Evolutionary conservation across 1,140 invertebrate species (phyloP), one percentile per base, ranked within the genome.

Genomic region (Phthorimaea operculella): DNA sequence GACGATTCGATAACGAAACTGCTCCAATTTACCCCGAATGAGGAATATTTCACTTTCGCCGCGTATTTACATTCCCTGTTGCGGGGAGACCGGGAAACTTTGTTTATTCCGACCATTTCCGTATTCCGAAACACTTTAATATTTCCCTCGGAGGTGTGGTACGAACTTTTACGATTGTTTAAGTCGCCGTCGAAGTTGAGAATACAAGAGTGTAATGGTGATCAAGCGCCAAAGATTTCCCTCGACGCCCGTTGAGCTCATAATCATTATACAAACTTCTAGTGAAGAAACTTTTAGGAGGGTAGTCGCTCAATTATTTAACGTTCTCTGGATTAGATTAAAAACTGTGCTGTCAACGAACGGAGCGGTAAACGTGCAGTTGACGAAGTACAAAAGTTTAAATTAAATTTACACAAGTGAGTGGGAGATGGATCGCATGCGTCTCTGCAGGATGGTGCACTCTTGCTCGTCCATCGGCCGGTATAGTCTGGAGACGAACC

Each of bases 181-280:
- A 47, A 47, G 44, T 17, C 14, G 16, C 9, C 44, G 44, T n/a
- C 44, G 5, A 47, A 47, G 16, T 47, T 17, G 12, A 15, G 12
- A n/a, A 16, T 47, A 39, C 36, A 39, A 39, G 44, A 47, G 44
- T 47, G 44, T 47, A 47, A 47, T 17, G 44, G 44, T 17, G 44
- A 17, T 47, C 15, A 11, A 16, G 15, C 44, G 44, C 44, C 44
- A 17, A 11, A 69, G 68, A 78, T 76, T 76, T 78, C 73, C 75
- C 72, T 54, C 52, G 75, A 64, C 66, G 60, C 62, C 60, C 63
- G 54, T 58, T 18, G 52, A 42, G 44, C 57, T 55, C 56, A 62
- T 71, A 71, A 71, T 71, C 65, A 71, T 72, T 66, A 70, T 60
- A 53, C 60, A 62, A 69, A 68, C 55, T 69, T 67, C 50, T 63